Evolutionary conservation across 2,797 vertebrate genomes (phyloP), one percentile per base, ranked within the genome.

Genomic region (Apogon hyalosoma): DNA sequence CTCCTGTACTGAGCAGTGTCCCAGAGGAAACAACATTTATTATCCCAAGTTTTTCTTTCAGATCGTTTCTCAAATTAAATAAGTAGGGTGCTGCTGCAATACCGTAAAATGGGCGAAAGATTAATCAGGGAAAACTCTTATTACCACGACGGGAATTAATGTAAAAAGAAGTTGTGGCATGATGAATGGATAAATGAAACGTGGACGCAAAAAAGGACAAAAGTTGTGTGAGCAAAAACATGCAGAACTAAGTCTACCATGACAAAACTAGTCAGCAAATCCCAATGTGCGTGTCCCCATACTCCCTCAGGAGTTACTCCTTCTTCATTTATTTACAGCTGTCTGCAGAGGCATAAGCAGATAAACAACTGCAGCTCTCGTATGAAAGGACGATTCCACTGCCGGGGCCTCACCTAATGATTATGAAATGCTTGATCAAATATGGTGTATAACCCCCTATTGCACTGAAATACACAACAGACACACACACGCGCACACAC

Each of bases 291-390:
- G 71, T 77, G 68, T 82, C 84, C 67, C 65, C 28, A 13, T 2
- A n/a, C 36, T 86, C 87, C 85, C 80, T 8, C 15, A 45, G 66
- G 88, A 91, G 85, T 87, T 84, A 77, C 78, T 92, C 85, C 84
- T 82, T 93, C 87, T 91, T 92, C 84, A 94, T 93, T 94, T 92
- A 91, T 92, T 92, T 92, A 87, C 85, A 84, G 84, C 88, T 90
- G 90, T 91, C 90, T 73, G 63, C 71, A 52, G 75, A 6, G 78
- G 76, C 67, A 61, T 70, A 46, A 58, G 73, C 68, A 83, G 83
- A 87, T 87, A 88, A 92, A 91, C 81, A 87, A 88, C 85, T 69
- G 68, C 77, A 69, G 73, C 61, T 71, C 76, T 81, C 75, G 70
- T 54, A 57, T 60, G 68, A 86, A 63, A 66, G 59, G 75, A 45